Percentiles rank a stretch among this genome's conserved stretches.
Evolutionary conservation across 2,888 invertebrate genomes (phyloP).

Genomic region (Noctua janthe): DNA sequence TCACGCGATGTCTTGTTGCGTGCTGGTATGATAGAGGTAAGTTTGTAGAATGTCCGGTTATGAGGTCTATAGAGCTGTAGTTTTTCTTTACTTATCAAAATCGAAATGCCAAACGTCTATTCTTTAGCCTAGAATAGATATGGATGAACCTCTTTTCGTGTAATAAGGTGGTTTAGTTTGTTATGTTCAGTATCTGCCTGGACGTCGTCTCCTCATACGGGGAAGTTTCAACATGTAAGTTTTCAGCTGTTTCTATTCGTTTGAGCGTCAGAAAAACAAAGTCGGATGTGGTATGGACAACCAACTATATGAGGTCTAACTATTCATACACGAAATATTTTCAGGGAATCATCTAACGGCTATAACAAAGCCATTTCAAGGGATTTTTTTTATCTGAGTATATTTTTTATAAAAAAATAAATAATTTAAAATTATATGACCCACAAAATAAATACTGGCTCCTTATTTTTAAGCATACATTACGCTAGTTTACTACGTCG

Average conservation of each 20-base stretch:
- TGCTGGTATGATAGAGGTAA: background rate
- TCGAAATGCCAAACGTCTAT: background rate
- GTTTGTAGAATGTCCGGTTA: background rate
- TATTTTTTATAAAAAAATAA: no score
- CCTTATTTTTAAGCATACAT: no score
- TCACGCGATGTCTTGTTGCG: constrained; percentile 19
- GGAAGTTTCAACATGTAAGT: background rate
- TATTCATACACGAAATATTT: no score
- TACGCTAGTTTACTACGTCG: no score
- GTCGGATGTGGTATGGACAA: background rate
- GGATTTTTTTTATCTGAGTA: no score
- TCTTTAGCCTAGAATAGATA: background rate
- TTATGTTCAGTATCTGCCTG: background rate
- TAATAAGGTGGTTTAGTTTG: background rate
- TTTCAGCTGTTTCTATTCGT: background rate
- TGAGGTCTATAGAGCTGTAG: background rate
- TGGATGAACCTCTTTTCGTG: background rate
- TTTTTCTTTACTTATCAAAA: background rate
- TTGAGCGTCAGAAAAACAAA: background rate
- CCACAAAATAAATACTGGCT: no score
- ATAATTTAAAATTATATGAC: no score
- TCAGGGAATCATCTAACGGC: no score
- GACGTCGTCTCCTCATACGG: background rate
- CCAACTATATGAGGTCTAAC: background rate
- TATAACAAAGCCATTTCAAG: no score